Evolutionary conservation across 2,797 vertebrate genomes (phyloP).

Genomic region (Limnodromus scolopaceus): DNA sequence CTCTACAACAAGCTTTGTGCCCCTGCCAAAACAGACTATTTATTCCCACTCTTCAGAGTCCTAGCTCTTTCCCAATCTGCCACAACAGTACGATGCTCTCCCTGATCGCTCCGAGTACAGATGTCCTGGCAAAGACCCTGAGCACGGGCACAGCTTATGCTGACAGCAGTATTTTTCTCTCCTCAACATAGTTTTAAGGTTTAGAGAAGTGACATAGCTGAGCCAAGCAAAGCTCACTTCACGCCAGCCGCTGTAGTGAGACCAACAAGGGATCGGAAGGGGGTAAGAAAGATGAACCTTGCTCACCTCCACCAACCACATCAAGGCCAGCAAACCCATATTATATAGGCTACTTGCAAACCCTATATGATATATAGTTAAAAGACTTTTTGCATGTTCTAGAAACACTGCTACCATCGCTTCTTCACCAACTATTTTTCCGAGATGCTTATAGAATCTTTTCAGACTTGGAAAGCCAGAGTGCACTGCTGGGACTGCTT

Average conservation of each 20-base stretch:
- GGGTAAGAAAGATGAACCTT: neutral
- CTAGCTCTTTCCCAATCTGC: neutral
- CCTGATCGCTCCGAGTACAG: neutral
- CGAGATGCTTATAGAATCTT: neutral
- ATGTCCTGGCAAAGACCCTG: neutral
- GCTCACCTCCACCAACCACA: neutral
- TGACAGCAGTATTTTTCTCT: neutral
- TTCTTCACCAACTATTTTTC: neutral
- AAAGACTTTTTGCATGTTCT: neutral
- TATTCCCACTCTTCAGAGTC: neutral
- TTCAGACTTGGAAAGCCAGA: neutral
- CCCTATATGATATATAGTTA: accelerated
- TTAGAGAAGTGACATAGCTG: neutral
- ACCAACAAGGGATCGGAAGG: accelerated
- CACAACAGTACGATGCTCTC: neutral
- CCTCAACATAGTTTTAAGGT: accelerated
- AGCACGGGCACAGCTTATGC: neutral
- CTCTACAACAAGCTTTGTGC: neutral
- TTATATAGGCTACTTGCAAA: neutral
- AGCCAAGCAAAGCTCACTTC: neutral
- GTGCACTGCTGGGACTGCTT: neutral
- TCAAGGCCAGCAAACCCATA: neutral
- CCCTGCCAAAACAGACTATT: neutral
- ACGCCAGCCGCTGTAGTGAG: neutral
- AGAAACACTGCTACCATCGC: neutral